Evolutionary conservation across 2,797 vertebrate species (phyloP), one percentile per base, ranked within the genome.

Genomic region (Diplodus sargus): DNA sequence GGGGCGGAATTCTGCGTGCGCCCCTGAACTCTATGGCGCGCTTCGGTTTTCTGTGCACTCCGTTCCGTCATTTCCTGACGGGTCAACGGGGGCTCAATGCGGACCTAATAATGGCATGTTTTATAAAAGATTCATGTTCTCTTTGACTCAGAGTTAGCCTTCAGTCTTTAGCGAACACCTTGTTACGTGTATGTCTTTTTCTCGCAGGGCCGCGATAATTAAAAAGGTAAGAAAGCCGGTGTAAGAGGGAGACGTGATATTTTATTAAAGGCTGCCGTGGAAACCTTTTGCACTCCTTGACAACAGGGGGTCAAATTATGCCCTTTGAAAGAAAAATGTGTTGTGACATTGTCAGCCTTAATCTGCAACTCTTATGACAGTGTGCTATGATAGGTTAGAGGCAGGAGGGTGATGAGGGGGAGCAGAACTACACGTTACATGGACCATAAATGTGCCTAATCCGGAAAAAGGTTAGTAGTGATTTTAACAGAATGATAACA

Each of bases 271-370:
- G 54, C 34, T 60, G 18, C 42, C 34, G 71, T 63, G 75, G 67
- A 74, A 89, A 90, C 81, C 76, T 90, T 34, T 84, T 85, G 82
- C 79, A 76, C 80, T 88, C 68, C 30, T 70, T 78, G 87, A 92
- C 93, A 88, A 82, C 92, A 85, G 83, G 88, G 78, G 87, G 89
- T 83, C 85, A 85, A 75, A 84, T 70, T 73, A 89, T 94, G 91
- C 85, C 92, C 86, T 87, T 93, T 91, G 78, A 87, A 83, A 72
- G 83, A 87, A 48, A 90, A 87, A 95, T 91, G 89, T 82, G 90
- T 90, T 94, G 91, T 87, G 94, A 93, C 94, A 88, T 82, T 92
- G 93, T 94, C 93, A 87, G 74, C 79, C 79, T 91, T 87, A 89
- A 92, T 94, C 79, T 90, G 82, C 51, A 73, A 18, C 71, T 79